phyloP scores from a whole-genome alignment of 2,888 invertebrate species.

The Brassicogethes aeneus region DNA sequence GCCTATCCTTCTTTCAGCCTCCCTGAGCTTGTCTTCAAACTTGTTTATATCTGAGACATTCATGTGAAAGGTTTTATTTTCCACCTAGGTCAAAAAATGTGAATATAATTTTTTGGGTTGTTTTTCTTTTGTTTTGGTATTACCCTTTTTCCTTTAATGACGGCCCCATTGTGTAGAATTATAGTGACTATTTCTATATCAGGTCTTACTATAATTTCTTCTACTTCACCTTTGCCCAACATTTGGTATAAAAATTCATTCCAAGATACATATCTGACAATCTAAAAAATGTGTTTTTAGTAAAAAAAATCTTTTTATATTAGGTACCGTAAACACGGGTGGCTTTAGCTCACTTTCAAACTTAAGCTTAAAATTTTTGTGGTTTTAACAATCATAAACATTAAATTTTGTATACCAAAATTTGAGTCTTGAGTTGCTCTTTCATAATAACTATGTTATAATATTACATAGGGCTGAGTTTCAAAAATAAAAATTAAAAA shows the following conservation, averaged over 20 bases:
- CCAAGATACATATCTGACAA: slow-evolving; percentile 82
- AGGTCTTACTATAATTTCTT: slow-evolving; percentile 75
- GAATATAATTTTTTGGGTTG: neutral
- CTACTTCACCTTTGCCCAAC: slow-evolving; percentile 90
- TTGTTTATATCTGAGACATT: slow-evolving; percentile 74
- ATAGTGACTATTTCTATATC: slow-evolving; percentile 80
- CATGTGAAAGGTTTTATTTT: slow-evolving; percentile 68
- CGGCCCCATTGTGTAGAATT: slow-evolving; percentile 73
- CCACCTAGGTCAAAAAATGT: slow-evolving; percentile 38
- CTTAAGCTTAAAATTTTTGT: too few species aligned
- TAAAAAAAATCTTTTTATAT: too few species aligned
- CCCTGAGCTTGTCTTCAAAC: slow-evolving; percentile 85
- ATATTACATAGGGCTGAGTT: too few species aligned
- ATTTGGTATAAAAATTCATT: slow-evolving; percentile 94
- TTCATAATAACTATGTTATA: too few species aligned
- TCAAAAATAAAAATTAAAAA: too few species aligned
- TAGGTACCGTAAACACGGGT: too few species aligned
- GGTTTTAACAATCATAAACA: too few species aligned
- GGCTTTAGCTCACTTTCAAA: too few species aligned
- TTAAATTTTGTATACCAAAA: too few species aligned
- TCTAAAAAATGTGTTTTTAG: too few species aligned
- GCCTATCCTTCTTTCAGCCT: slow-evolving; percentile 72
- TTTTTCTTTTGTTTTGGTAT: neutral
- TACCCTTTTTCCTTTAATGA: slow-evolving; percentile 72
- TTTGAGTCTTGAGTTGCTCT: too few species aligned